phyloP scores from a whole-genome alignment of 2,888 invertebrate species.

The Rhingia campestris region DNA sequence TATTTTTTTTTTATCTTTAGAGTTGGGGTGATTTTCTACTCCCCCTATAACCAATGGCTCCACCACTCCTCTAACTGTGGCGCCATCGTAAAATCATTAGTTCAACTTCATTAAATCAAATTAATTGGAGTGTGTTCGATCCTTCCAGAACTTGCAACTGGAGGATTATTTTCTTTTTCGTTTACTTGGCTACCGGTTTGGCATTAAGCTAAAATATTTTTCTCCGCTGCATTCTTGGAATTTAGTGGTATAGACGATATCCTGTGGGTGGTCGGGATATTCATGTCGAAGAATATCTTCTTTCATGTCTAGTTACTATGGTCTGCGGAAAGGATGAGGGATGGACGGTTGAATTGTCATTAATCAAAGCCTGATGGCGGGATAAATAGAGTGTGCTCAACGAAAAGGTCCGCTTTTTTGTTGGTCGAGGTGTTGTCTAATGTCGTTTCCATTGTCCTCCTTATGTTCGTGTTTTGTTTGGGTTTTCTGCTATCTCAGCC shows the following conservation, averaged over 20 bases:
- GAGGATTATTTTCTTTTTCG: slow-evolving; percentile 61
- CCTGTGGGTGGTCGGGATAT: slow-evolving; percentile 3
- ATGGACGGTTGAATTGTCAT: slow-evolving; percentile 70
- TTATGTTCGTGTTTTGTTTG: slow-evolving; percentile 9
- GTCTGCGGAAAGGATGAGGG: slow-evolving; percentile 45
- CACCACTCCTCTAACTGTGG: slow-evolving; percentile 34
- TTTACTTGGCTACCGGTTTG: slow-evolving; percentile 10
- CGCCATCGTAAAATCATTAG: slow-evolving; percentile 73
- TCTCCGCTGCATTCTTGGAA: slow-evolving; percentile 51
- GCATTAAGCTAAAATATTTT: slow-evolving; percentile 44
- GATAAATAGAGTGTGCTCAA: slow-evolving; percentile 66
- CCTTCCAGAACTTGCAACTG: slow-evolving; percentile 67
- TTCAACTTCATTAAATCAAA: slow-evolving; percentile 75
- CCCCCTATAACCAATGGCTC: background rate
- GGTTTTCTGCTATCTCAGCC: slow-evolving; percentile 14
- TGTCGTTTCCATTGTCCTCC: background rate
- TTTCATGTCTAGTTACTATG: slow-evolving; percentile 38
- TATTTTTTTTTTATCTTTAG: no score
- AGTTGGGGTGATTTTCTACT: background rate
- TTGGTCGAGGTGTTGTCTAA: slow-evolving; percentile 14
- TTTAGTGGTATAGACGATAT: background rate
- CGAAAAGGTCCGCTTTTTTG: slow-evolving; percentile 41
- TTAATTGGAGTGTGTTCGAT: slow-evolving; percentile 74
- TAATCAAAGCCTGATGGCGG: slow-evolving; percentile 64
- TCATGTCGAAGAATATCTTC: slow-evolving; percentile 28